Percentiles rank a stretch among this genome's conserved stretches.
Evolutionary conservation across 2,113 vertebrate genomes (phyloP).

Genomic region (Piaya cayana): DNA sequence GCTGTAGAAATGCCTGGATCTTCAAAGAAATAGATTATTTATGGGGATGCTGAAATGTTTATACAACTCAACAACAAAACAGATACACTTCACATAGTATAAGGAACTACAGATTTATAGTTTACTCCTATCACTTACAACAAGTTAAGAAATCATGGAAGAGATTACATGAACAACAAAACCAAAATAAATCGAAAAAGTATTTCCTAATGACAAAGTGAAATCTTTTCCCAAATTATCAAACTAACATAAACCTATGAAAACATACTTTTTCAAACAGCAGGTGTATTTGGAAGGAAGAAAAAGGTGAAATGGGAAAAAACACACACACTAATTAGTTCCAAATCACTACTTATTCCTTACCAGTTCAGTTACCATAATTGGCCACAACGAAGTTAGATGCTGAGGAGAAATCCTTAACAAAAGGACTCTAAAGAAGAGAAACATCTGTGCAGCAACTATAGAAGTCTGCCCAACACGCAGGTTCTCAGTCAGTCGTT

Average conservation of each 20-base stretch:
- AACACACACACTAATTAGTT: background rate
- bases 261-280: background rate
- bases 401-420: constrained; percentile 94
- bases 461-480: constrained; percentile 85
- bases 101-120: background rate
- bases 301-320: background rate
- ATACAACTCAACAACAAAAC: background rate
- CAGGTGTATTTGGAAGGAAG: background rate
- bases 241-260: background rate
- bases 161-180: background rate
- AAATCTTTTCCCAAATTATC: background rate
- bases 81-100: background rate
- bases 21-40: constrained; percentile 50
- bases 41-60: background rate
- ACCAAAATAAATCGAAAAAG: background rate
- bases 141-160: background rate
- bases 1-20: constrained; percentile 88
- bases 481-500: constrained; percentile 92
- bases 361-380: constrained; percentile 97
- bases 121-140: background rate
- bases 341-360: constrained; percentile 2
- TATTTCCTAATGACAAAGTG: background rate
- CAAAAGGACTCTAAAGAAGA: constrained; percentile 94
- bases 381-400: constrained; percentile 94
- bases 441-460: constrained; percentile 91